These are phyloP conservation scores for Acrobasis repandana DNA, from an alignment of 2,888 invertebrate species.

Conservation along the genomic window DNA sequence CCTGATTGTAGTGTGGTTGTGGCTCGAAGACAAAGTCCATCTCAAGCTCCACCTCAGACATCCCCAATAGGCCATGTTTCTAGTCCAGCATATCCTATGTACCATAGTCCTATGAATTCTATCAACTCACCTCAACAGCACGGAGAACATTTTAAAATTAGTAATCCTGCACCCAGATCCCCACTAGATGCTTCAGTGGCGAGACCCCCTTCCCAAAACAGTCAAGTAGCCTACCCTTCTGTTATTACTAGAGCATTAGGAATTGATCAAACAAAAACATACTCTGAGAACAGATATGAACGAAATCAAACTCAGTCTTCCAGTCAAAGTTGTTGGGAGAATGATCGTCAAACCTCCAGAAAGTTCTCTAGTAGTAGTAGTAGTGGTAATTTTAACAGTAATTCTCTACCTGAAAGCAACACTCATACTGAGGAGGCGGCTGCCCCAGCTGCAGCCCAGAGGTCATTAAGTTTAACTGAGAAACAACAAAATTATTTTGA, in stretches of 20 bases:
- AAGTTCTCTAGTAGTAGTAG: constrained; percentile 76
- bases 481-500: constrained; percentile 86
- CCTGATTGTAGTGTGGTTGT: constrained; percentile 86
- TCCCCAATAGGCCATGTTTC: constrained; percentile 89
- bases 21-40: constrained; percentile 87
- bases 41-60: constrained; percentile 87
- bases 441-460: constrained; percentile 70
- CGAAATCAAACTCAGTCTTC: constrained; percentile 74
- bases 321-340: constrained; percentile 83
- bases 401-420: constrained; percentile 67
- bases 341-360: constrained; percentile 72
- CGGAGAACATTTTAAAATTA: constrained; percentile 77
- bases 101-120: constrained; percentile 91
- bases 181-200: constrained; percentile 88
- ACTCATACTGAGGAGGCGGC: constrained; percentile 71
- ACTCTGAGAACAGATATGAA: constrained; percentile 80
- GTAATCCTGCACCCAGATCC: constrained; percentile 85
- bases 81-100: constrained; percentile 92
- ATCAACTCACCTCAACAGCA: constrained; percentile 88
- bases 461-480: constrained; percentile 70
- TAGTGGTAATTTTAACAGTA: constrained; percentile 64
- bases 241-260: constrained; percentile 90
- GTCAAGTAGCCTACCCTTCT: constrained; percentile 90
- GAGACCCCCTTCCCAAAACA: constrained; percentile 83
- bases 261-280: constrained; percentile 82